phyloP scores from a whole-genome alignment of 2,888 invertebrate genomes.

The Linnaemya vulpina region DNA sequence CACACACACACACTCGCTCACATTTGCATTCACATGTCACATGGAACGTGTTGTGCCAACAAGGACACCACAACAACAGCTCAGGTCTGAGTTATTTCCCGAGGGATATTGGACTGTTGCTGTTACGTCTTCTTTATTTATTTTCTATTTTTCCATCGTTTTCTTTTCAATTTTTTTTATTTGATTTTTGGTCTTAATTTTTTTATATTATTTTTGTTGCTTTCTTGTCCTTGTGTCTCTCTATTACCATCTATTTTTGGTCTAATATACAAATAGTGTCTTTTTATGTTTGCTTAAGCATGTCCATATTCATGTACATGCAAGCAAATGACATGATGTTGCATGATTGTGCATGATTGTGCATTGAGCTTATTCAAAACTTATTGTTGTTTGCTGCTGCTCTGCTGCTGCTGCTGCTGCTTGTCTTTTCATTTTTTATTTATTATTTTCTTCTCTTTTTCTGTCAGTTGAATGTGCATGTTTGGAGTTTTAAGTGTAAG shows the following conservation, averaged over 20 bases:
- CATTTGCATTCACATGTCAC: slow-evolving; percentile 57
- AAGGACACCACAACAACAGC: slow-evolving; percentile 30
- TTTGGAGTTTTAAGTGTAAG: slow-evolving; percentile 61
- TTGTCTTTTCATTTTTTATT: background rate
- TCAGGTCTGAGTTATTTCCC: slow-evolving; percentile 56
- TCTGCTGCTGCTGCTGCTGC: background rate
- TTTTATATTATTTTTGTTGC: background rate
- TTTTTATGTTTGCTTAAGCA: slow-evolving; percentile 30
- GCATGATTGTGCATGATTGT: slow-evolving; percentile 64
- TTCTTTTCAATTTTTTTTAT: background rate
- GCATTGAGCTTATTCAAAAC: slow-evolving; percentile 66
- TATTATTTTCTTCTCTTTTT: slow-evolving; percentile 16
- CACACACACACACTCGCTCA: background rate
- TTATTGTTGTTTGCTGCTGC: slow-evolving; percentile 51
- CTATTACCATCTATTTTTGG: slow-evolving; percentile 46
- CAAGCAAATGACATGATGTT: slow-evolving; percentile 61
- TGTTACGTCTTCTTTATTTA: slow-evolving; percentile 40
- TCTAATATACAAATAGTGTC: slow-evolving; percentile 39
- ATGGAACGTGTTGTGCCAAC: slow-evolving; percentile 59
- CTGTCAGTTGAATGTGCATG: slow-evolving; percentile 60
- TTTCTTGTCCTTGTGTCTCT: slow-evolving; percentile 10
- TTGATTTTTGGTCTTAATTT: slow-evolving; percentile 1
- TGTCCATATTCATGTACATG: slow-evolving; percentile 3
- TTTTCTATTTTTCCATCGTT: slow-evolving; percentile 46
- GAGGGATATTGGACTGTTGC: slow-evolving; percentile 60